These are phyloP conservation scores for Callaeas wilsoni DNA, from an alignment of 2,113 vertebrate species.

Conservation along the genomic window DNA sequence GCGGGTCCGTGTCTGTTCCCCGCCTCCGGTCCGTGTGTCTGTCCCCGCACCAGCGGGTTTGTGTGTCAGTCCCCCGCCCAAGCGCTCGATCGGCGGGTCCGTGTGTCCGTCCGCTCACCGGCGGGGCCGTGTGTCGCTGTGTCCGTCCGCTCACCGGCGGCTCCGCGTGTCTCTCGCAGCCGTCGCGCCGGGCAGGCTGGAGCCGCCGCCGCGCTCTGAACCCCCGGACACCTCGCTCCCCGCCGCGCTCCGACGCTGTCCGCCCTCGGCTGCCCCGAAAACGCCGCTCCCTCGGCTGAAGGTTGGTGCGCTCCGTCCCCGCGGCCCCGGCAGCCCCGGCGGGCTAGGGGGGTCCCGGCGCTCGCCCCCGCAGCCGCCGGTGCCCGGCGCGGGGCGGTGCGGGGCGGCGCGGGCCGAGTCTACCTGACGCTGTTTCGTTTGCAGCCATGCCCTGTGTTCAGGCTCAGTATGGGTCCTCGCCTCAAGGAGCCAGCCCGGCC, in stretches of 20 bases:
- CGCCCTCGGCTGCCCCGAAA: conserved; percentile 83
- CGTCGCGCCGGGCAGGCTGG: conserved; percentile 43
- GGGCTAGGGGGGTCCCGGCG: neutral
- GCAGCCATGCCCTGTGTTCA: conserved; percentile 99
- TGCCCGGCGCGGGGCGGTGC: neutral
- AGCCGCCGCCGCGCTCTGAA: conserved; percentile 66
- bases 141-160: neutral
- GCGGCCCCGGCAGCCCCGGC: neutral
- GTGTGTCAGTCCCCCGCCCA: too few species aligned
- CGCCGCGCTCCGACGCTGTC: conserved; percentile 79
- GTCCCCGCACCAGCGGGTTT: neutral
- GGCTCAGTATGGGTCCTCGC: conserved; percentile 99
- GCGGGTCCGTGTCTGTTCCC: neutral
- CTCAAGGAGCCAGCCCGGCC: conserved; percentile 99
- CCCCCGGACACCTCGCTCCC: conserved; percentile 69
- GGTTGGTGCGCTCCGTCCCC: conserved; percentile 74
- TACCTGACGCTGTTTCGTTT: conserved; percentile 78
- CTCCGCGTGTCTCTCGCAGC: conserved; percentile 54
- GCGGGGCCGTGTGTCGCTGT: neutral
- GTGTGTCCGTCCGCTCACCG: neutral
- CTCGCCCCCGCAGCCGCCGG: neutral
- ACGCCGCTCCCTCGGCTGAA: conserved; percentile 84
- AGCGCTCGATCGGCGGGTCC: too few species aligned
- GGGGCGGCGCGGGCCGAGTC: conserved; percentile 58
- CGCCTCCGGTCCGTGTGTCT: neutral